Evolutionary conservation across 2,888 invertebrate species (phyloP), one percentile per base, ranked within the genome.

Genomic region (Drosophila ustulata): DNA sequence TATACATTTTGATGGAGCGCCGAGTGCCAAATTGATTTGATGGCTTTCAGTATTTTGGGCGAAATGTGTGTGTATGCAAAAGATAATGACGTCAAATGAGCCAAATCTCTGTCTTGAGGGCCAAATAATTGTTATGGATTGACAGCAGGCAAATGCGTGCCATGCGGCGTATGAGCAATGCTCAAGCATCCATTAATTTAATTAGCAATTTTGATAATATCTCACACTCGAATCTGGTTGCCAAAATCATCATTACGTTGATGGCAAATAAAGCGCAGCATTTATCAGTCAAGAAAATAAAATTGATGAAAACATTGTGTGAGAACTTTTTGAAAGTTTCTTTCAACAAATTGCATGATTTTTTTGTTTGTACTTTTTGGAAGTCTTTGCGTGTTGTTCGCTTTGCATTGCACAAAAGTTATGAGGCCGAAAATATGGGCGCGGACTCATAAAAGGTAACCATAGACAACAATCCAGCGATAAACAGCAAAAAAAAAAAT

Each of bases 71-170:
- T 23, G 39, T 57, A 50, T 65, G 65, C 59, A 65, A 64, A 72
- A 82, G 70, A 78, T 69, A 82, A 85, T 85, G 85, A 84, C 85
- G 88, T 85, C 73, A 88, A 80, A 80, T 78, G 58, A 56, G 64
- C 34, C 53, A 74, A 82, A 55, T 68, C 65, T 51, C 58, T 66
- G 11, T 25, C 45, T 56, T 25, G n/a, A 8, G 49, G 37, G 50
- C 18, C 7, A 7, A 7, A 23, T 41, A 64, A 59, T 61, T 72
- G 63, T 58, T 71, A 53, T 50, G 64, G 32, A 18, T 59, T 62
- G 59, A 59, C 45, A 72, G 61, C 53, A 26, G 46, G 43, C 77
- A 57, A 34, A 64, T 39, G 46, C 28, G 45, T 52, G 41, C 55
- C 49, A 18, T 18, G 62, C 6, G 69, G 55, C 66, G 75, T 71